A percentile compares a stretch with the other conserved stretches of the same genome.
Evolutionary conservation across 2,113 vertebrate genomes (phyloP).

Genomic region (human (Homo sapiens)): DNA sequence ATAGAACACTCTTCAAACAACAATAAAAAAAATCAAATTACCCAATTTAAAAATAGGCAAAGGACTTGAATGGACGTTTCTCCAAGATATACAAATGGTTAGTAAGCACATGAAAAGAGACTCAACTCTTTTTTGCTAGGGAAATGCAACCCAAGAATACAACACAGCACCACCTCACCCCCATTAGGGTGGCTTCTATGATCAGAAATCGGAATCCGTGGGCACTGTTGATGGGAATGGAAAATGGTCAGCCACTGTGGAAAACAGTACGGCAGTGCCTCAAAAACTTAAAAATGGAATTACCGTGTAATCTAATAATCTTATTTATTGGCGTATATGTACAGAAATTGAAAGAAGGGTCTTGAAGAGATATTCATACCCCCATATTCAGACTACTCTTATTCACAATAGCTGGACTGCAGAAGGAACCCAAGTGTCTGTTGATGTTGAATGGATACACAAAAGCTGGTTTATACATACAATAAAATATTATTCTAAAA

Average conservation of each 20-base stretch:
- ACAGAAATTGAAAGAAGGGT: background rate
- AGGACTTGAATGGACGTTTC: background rate
- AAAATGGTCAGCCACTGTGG: background rate
- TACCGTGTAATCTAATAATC: background rate
- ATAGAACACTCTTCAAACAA: background rate
- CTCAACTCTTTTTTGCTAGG: background rate
- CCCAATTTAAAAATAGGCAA: background rate
- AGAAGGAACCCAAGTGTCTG: background rate
- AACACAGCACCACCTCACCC: background rate
- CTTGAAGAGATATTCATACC: background rate
- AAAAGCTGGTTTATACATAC: background rate
- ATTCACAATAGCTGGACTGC: background rate
- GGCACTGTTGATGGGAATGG: background rate
- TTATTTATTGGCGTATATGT: background rate
- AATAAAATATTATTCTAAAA: background rate
- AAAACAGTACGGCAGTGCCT: background rate
- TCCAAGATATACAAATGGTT: background rate
- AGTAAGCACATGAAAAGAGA: background rate
- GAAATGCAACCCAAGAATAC: background rate
- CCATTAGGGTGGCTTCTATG: background rate
- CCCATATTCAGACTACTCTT: background rate
- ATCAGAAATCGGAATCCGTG: background rate
- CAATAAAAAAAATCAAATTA: background rate
- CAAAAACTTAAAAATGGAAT: background rate
- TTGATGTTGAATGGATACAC: background rate